Base-by-base conservation (phyloP, 2,888 invertebrate genomes). In the Tanypteryx hageni region DNA sequence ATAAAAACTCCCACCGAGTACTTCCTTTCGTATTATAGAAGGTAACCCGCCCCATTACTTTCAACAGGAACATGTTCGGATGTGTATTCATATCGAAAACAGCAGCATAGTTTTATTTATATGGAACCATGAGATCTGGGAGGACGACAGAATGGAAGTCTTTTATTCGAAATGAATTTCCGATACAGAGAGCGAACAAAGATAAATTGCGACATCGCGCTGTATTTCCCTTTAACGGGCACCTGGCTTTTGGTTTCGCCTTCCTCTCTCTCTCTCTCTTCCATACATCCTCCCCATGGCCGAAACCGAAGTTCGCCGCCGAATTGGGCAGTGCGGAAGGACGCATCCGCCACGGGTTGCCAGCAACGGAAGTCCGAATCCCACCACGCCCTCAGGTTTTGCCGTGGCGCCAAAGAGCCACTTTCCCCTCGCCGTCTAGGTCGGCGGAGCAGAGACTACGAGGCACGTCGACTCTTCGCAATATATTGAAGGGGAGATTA, bases 311-410 rank as follows among this genome's bases (percentile, higher is more conserved):
- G 22, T 76, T 76, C 27, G 7, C 22, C 76, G 27, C 4, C 76
- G 27, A 76, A 76, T 22, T 76, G 22, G 22, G 27, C 5, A 27
- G 22, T 18, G 76, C 8, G 64, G 44, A 44, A 44, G 44, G 44
- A 44, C 44, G 64, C 68, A 68, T 68, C 68, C 68, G 68, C 68
- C 16, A 64, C 64, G 16, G 44, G 44, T 44, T 7, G 64, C 64
- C 64, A 14, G 68, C n/a, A 22, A 22, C 68, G 68, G 68, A 68
- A 68, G 68, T 68, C 68, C 68, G 68, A 68, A 68, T n/a, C n/a
- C 68, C 68, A 68, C 68, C 68, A 68, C 68, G 68, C 68, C 68
- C 68, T 68, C 68, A 68, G 68, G 68, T 16, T 68, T 10, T 68
- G 68, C 68, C 68, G 68, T n/a, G 68, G 68, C 68, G 68, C 68